These are phyloP conservation scores for Hydrotaea diabolus DNA, from an alignment of 2,888 invertebrate species.

Conservation along the genomic window DNA sequence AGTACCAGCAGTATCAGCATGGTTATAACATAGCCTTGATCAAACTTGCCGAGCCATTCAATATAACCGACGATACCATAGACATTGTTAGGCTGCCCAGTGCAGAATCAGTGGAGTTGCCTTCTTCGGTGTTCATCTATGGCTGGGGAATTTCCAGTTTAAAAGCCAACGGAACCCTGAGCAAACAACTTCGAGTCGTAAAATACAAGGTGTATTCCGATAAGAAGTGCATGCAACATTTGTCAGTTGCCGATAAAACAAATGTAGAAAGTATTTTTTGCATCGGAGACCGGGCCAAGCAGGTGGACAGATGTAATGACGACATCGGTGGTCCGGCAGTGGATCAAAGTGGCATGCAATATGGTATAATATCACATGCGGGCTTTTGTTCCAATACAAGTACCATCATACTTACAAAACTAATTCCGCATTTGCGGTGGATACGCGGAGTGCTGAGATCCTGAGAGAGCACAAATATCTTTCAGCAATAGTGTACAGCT, in stretches of 20 bases:
- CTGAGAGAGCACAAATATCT: conserved; percentile 7
- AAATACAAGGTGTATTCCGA: conserved; percentile 57
- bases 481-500: not conserved
- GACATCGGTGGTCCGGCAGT: conserved; percentile 58
- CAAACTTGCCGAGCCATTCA: conserved; percentile 41
- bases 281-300: conserved; percentile 57
- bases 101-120: conserved; percentile 1
- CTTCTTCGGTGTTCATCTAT: conserved; percentile 44
- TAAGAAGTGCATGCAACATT: conserved; percentile 48
- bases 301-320: conserved; percentile 56
- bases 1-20: conserved; percentile 34
- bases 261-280: conserved; percentile 41
- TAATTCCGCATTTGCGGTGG: conserved; percentile 44
- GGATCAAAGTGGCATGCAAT: conserved; percentile 19
- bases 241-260: conserved; percentile 29
- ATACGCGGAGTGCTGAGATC: conserved; percentile 32
- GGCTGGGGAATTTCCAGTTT: conserved; percentile 54
- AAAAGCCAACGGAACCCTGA: conserved; percentile 33
- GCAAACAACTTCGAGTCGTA: conserved; percentile 49
- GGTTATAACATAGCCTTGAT: conserved; percentile 55
- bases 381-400: conserved; percentile 41
- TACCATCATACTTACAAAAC: conserved; percentile 47
- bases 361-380: conserved; percentile 51
- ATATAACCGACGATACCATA: conserved; percentile 8
- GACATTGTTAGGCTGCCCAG: conserved; percentile 32